These are phyloP conservation scores for Xiphorhynchus elegans DNA, from an alignment of 2,113 vertebrate species.

Conservation along the genomic window DNA sequence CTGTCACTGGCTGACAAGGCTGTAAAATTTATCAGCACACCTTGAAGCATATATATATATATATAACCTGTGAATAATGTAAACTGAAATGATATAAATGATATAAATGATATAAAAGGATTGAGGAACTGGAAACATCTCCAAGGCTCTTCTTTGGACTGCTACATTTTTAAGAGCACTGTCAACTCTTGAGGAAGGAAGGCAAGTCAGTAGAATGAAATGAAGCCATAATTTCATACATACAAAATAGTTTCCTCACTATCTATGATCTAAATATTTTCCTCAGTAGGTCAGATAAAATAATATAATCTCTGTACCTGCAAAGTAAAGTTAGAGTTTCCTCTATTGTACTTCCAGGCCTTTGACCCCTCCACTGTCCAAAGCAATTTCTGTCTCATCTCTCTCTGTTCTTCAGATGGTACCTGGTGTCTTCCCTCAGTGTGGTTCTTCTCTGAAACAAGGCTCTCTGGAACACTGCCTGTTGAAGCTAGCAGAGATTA, in stretches of 20 bases:
- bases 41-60: not conserved
- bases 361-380: not conserved
- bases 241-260: not conserved
- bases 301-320: not conserved
- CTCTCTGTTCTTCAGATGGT: not conserved
- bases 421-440: not conserved
- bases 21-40: not conserved
- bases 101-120: not conserved
- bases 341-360: not conserved
- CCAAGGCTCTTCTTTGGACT: not conserved
- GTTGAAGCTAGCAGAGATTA: not conserved
- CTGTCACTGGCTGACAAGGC: not conserved
- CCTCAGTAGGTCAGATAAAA: not conserved
- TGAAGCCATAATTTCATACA: not conserved
- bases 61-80: not conserved
- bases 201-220: not conserved
- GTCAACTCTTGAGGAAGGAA: not conserved
- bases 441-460: not conserved
- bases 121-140: not conserved
- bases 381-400: not conserved
- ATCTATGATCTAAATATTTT: not conserved
- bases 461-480: not conserved
- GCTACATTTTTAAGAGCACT: not conserved
- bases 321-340: not conserved
- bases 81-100: not conserved